Base-by-base conservation (phyloP, 2,888 invertebrate genomes). In the Aethes cnicana region DNA sequence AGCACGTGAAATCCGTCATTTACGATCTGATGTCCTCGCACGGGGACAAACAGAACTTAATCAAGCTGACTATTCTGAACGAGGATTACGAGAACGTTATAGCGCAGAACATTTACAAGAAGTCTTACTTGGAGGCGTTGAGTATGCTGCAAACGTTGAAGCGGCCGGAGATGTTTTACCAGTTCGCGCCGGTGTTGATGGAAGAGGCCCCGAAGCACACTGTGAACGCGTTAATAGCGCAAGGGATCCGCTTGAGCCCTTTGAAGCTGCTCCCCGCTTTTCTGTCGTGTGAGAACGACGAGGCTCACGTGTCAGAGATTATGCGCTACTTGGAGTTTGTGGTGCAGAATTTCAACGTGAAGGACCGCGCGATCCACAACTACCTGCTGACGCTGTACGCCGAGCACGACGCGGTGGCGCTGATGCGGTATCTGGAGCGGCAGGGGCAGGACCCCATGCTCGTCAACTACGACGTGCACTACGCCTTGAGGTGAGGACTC, bases 21-120 rank as follows among this genome's bases (percentile, higher is more conserved):
- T 98, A 98, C 70, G 95, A 96, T 64, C 78, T 99, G 52, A 96
- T 99, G 91, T 93, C 96, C 0, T 96, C 97, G 56, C 98, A 99
- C 72, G 98, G 98, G 0, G 98, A 99, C 79, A 95, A 96, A 57
- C 94, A 95, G 54, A 98, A 98, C 77, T 84, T 98, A 11, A 94
- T 98, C 20, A 95, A 95, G 69, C 91, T 99, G 44, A 97, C 98
- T 0, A 92, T 95, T 25, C 92, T 96, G 32, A 95, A 97, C 79
- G 95, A 96, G 74, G 99, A 99, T 80, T 97, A 94, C 74, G 97
- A 98, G 69, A 94, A 96, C 72, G 95, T 98, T 0, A 94, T 99
- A 33, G 93, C 95, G 16, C 97, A 98, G 69, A 94, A 97, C 74
- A 92, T 99, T 48, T 95, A 96, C 74, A 95, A 95, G 68, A 94